These are phyloP conservation scores for Ophion slaviceki DNA, from an alignment of 2,888 invertebrate species.

Conservation along the genomic window DNA sequence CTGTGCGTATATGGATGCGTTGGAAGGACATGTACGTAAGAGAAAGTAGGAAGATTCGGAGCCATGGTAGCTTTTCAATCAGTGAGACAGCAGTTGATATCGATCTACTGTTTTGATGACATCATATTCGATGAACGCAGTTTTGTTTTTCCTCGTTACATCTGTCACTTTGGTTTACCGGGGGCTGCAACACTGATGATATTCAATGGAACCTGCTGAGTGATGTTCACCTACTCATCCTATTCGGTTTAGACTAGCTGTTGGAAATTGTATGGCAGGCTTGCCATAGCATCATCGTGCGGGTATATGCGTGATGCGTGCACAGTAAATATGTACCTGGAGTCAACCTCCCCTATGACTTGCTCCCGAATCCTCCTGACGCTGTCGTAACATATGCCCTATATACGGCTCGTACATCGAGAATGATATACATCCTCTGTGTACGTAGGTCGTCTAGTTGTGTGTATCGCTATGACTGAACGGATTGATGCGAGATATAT, in stretches of 20 bases:
- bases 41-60: neutral
- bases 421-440: constrained; percentile 51
- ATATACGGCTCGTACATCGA: constrained; percentile 25
- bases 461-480: constrained; percentile 16
- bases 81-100: neutral
- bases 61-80: neutral
- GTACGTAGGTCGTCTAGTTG: constrained; percentile 18
- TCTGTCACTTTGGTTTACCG: neutral
- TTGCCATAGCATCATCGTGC: neutral
- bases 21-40: neutral
- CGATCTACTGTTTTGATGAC: neutral
- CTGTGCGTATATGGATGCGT: neutral
- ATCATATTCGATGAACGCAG: neutral
- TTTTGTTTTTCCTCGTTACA: neutral
- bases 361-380: constrained; percentile 30
- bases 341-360: constrained; percentile 20
- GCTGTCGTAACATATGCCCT: constrained; percentile 42
- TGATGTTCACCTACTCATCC: neutral
- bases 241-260: constrained; percentile 13
- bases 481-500: constrained; percentile 40
- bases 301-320: neutral
- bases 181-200: neutral
- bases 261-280: neutral
- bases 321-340: constrained; percentile 50
- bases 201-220: neutral